Conservation (phyloP, 2,113 vertebrate species). For the Takifugu flavidus region DNA sequence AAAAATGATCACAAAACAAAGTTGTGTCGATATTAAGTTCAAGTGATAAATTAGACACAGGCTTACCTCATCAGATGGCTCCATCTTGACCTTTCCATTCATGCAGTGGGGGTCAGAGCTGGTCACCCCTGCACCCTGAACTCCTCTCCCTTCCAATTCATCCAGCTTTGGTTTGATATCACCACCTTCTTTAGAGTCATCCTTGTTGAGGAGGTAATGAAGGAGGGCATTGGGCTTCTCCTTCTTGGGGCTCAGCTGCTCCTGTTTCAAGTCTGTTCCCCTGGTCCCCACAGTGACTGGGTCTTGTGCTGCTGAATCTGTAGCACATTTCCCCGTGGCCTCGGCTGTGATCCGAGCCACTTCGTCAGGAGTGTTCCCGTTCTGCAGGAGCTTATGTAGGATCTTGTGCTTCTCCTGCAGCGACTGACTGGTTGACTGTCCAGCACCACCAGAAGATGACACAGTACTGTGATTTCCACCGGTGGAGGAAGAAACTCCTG, state of each 20-base stretch:
- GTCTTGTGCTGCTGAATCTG: conserved; percentile 77
- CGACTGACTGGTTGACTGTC: conserved; percentile 77
- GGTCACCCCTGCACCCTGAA: conserved; percentile 71
- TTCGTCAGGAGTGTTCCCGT: conserved; percentile 95
- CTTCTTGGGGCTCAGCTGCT: conserved; percentile 93
- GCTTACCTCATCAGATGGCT: conserved; percentile 87
- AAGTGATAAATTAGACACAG: background rate
- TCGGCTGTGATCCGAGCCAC: conserved; percentile 96
- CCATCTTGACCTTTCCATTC: conserved; percentile 86
- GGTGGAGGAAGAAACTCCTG: conserved; percentile 89
- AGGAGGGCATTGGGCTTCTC: conserved; percentile 91
- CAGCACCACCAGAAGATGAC: conserved; percentile 74
- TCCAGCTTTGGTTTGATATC: conserved; percentile 88
- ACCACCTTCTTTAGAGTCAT: conserved; percentile 84
- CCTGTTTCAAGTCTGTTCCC: conserved; percentile 81
- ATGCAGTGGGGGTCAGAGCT: conserved; percentile 73
- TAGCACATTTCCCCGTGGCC: conserved; percentile 88
- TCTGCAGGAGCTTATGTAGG: conserved; percentile 94
- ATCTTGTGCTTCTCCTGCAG: conserved; percentile 97
- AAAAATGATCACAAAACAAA: background rate
- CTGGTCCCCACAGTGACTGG: conserved; percentile 55
- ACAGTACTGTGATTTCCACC: conserved; percentile 76
- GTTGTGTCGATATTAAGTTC: background rate
- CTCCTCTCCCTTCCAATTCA: conserved; percentile 75
- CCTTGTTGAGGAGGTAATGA: conserved; percentile 92